Base-by-base conservation (phyloP, 1,140 invertebrate genomes). In the Augochlora pura region DNA sequence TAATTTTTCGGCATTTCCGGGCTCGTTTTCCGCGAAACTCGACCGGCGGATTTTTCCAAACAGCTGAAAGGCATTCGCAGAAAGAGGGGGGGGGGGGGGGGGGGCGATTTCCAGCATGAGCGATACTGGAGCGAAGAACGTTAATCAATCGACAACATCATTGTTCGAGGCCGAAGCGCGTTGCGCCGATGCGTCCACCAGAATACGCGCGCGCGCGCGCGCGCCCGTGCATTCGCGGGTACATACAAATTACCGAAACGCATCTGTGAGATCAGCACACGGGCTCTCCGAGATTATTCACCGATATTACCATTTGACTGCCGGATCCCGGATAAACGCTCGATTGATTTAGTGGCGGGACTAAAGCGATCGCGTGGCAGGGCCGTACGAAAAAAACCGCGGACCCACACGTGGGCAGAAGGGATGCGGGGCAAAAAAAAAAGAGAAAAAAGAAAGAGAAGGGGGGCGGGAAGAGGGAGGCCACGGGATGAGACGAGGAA, bases 341-440 rank as follows among this genome's bases (percentile, higher is more conserved):
- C 83, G 83, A 86, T 86, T 85, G 84, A 86, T 85, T 85, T 82
- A 85, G 69, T 64, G 81, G 67, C 49, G 78, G 39, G 46, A 65
- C 52, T 57, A 23, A 69, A 27, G 63, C 72, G 62, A 84, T 68
- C 59, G 60, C 39, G 68, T 63, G 57, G 54, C 54, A 65, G 57
- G 66, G 60, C 32, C 23, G 64, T 32, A n/a, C 52, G 57, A 78
- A 81, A 73, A 84, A 77, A 68, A 23, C 16, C 14, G 52, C 52
- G 25, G 27, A 52, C 49, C 49, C 16, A 57, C 16, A 57, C 39
- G 54, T 65, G 42, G 27, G 54, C 27, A 49, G 27, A 49, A 39
- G 18, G 42, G 38, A 54, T 25, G 10, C 21, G 23, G 10, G 8
- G 10, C 32, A 21, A 49, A 38, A 69, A 27, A 42, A 16, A 60